Conservation (phyloP, 2,888 invertebrate species). For the Didymodactylos carnosus region DNA sequence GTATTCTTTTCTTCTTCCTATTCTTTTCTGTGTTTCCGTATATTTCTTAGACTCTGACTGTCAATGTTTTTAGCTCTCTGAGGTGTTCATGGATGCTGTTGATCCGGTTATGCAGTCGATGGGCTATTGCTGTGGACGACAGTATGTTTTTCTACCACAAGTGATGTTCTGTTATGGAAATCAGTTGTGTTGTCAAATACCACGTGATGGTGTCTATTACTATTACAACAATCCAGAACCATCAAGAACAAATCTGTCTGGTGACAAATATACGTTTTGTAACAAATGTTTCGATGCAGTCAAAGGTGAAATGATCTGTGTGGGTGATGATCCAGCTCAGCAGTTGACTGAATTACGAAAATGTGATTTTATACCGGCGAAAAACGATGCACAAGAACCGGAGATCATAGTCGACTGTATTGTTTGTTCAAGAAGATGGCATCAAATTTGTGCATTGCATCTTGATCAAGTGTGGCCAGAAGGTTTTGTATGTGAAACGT, state of each 20-base stretch:
- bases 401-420: conserved; percentile 63
- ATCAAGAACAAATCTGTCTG: conserved; percentile 9
- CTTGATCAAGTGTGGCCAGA: conserved; percentile 82
- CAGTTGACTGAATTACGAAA: conserved; percentile 36
- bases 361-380: conserved; percentile 11
- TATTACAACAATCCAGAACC: conserved; percentile 26
- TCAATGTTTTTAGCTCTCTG: conserved; percentile 48
- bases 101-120: conserved; percentile 94
- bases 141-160: conserved; percentile 95
- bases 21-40: too few relatives aligned
- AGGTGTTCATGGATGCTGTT: conserved; percentile 89
- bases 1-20: too few relatives aligned
- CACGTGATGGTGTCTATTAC: conserved; percentile 90
- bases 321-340: conserved; percentile 86
- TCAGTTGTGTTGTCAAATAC: conserved; percentile 77
- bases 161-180: conserved; percentile 96
- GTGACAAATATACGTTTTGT: conserved; percentile 85
- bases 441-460: conserved; percentile 91
- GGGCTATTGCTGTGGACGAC: conserved; percentile 93
- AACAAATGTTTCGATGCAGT: conserved; percentile 99
- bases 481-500: conserved; percentile 66
- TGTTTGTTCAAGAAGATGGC: conserved; percentile 87
- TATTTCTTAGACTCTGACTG: neutral
- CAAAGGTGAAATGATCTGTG: conserved; percentile 85
- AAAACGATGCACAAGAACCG: conserved; percentile 17